Percentiles rank a stretch among this genome's conserved stretches.
phyloP scores from a whole-genome alignment of 2,797 vertebrate species.

The Rachycentron canadum region DNA sequence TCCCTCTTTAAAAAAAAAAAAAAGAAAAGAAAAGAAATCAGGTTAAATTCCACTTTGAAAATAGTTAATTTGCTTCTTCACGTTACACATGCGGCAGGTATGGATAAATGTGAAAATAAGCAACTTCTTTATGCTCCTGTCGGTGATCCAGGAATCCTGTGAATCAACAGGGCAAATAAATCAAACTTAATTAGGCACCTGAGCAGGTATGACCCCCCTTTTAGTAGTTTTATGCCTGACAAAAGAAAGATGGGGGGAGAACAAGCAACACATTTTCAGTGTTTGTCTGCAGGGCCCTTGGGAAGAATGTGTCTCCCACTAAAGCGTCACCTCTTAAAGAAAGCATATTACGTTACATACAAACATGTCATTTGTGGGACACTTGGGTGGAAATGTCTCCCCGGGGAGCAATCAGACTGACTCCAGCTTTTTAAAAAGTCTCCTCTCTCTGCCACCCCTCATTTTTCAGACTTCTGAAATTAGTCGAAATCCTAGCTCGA shows the following conservation, averaged over 20 bases:
- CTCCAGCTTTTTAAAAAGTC: conserved; percentile 76
- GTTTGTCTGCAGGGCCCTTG: conserved; percentile 57
- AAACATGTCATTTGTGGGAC: conserved; percentile 82
- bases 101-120: neutral
- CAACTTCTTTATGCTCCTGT: conserved; percentile 2
- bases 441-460: conserved; percentile 71
- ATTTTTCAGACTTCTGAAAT: conserved; percentile 72
- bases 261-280: conserved; percentile 37
- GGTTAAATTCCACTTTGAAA: conserved; percentile 16
- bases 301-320: conserved; percentile 70
- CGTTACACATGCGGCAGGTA: neutral
- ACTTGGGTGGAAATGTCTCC: conserved; percentile 79
- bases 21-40: neutral
- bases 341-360: conserved; percentile 80
- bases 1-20: neutral
- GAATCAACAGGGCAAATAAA: conserved; percentile 14
- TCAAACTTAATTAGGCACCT: conserved; percentile 47
- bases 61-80: neutral
- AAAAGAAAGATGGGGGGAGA: conserved; percentile 51
- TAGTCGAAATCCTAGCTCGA: conserved; percentile 60
- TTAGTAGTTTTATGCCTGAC: conserved; percentile 29
- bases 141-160: neutral
- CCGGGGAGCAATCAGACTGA: conserved; percentile 81
- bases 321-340: conserved; percentile 76
- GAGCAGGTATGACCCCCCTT: conserved; percentile 46